These are phyloP conservation scores for Blastobasis lacticolella DNA, from an alignment of 2,888 invertebrate genomes.

Conservation along the genomic window DNA sequence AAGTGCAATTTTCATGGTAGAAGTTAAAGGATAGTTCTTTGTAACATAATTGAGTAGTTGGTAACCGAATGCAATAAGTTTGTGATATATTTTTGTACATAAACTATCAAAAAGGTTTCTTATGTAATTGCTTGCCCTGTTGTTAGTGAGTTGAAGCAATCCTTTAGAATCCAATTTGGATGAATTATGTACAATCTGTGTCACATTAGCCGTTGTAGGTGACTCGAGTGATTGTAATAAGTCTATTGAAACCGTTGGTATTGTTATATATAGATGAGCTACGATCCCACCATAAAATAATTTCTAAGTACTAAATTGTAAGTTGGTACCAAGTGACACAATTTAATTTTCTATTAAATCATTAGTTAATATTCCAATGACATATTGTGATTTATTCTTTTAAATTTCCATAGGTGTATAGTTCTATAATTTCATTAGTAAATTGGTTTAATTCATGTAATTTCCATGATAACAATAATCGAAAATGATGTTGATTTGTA, in stretches of 20 bases:
- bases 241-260: slow-evolving; percentile 66
- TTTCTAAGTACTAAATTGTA: slow-evolving; percentile 66
- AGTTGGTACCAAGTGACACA: slow-evolving; percentile 59
- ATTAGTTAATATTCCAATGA: slow-evolving; percentile 63
- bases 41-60: slow-evolving; percentile 60
- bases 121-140: too few species aligned
- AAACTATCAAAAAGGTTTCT: neutral
- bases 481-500: slow-evolving; percentile 24
- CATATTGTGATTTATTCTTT: slow-evolving; percentile 64
- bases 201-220: slow-evolving; percentile 48
- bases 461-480: slow-evolving; percentile 39
- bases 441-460: slow-evolving; percentile 39
- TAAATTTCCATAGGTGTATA: slow-evolving; percentile 58
- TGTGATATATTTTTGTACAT: slow-evolving; percentile 36
- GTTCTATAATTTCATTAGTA: slow-evolving; percentile 44
- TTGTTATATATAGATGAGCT: slow-evolving; percentile 72
- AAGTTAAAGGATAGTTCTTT: slow-evolving; percentile 56
- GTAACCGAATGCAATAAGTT: slow-evolving; percentile 63
- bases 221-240: slow-evolving; percentile 68
- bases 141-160: too few species aligned
- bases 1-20: slow-evolving; percentile 33
- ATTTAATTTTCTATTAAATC: slow-evolving; percentile 44
- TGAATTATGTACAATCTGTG: slow-evolving; percentile 27
- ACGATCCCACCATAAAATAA: slow-evolving; percentile 73
- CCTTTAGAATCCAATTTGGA: neutral